Base-by-base conservation (phyloP, 2,797 vertebrate species). In the Allobates femoralis region DNA sequence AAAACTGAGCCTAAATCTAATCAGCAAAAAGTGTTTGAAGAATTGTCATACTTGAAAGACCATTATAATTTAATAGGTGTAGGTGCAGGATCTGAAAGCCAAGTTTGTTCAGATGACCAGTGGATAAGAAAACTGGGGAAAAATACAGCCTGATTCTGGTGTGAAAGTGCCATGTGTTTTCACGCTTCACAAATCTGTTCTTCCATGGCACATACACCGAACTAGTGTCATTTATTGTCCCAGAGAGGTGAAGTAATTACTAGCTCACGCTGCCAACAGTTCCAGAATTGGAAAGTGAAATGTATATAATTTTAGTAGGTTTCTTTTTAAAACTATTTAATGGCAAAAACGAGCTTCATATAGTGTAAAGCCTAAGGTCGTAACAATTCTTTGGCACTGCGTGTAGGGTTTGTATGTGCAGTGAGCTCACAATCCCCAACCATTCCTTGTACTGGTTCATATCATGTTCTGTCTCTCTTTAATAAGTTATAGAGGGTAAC, bases 1-100 rank as follows among this genome's bases (percentile, higher is more conserved):
- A 74, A 79, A 81, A 74, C 55, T 55, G 55, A 85, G 71, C 37
- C 55, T 77, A 60, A 80, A 81, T 75, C 69, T 86, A 75, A 86
- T 86, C 79, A 64, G 64, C 23, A 73, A 55, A 83, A 64, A 86
- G 69, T 73, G 69, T 86, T 76, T 81, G 85, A 86, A 86, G 69
- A 75, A 80, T 86, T 80, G 78, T 86, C 84, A 86, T 81, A 80
- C 51, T 81, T 80, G 66, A 81, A 86, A 86, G 77, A 81, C 79
- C 78, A 86, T 81, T 86, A 79, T 60, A 80, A 80, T 62, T 73
- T 73, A 79, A 80, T 80, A 74, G 76, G 55, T 74, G 81, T 46
- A 23, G 69, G 51, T 74, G 46, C 28, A 64, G 66, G 37, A 74
- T 86, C 37, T 80, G 76, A 74, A 81, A 81, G 84, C 67, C 66